Evolutionary conservation across 2,888 invertebrate species (phyloP).

Genomic region (Drosophila austrosaltans): DNA sequence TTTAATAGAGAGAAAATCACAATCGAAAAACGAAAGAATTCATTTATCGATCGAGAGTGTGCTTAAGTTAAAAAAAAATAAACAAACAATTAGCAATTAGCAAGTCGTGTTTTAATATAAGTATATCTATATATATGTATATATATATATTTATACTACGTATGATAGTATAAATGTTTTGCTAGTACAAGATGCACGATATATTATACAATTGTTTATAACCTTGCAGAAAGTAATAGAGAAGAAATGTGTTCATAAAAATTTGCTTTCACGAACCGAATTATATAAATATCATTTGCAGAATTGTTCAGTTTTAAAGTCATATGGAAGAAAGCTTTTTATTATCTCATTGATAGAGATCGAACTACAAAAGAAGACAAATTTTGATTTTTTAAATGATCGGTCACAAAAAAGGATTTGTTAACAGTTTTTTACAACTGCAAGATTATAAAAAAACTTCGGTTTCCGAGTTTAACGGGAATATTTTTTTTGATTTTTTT

Average conservation of each 20-base stretch:
- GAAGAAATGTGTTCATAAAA: neutral
- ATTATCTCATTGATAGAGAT: neutral
- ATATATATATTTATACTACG: neutral
- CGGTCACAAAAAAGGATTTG: too few species aligned
- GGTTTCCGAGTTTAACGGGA: neutral
- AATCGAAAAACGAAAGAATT: constrained; percentile 1
- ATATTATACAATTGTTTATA: constrained; percentile 28
- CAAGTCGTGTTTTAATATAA: constrained; percentile 44
- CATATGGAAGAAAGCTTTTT: neutral
- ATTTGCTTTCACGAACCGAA: too few species aligned
- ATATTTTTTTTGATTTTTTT: neutral
- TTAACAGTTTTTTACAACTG: neutral
- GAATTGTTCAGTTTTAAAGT: neutral
- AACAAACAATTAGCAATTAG: constrained; percentile 36
- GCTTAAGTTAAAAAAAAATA: neutral
- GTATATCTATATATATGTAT: constrained; percentile 8
- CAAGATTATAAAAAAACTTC: constrained; percentile 5
- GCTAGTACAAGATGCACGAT: constrained; percentile 22
- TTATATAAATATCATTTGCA: neutral
- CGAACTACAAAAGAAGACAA: too few species aligned
- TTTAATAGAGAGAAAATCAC: constrained; percentile 8
- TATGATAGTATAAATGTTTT: neutral
- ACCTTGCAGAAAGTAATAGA: constrained; percentile 59
- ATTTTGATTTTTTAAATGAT: neutral
- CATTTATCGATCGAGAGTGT: neutral